These are phyloP conservation scores for Gadus macrocephalus DNA, from an alignment of 2,113 vertebrate species.

Conservation along the genomic window DNA sequence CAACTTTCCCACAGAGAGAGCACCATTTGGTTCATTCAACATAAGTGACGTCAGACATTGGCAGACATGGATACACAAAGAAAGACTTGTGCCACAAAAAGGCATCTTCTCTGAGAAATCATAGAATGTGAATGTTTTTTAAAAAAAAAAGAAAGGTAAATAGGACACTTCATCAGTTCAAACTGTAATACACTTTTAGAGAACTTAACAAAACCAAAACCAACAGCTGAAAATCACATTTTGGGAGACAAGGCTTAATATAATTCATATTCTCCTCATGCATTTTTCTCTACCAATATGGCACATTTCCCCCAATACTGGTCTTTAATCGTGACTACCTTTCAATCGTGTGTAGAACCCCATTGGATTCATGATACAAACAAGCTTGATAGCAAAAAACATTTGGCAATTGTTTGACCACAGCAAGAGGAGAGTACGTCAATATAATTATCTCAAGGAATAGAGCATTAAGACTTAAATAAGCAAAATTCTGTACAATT, in stretches of 20 bases:
- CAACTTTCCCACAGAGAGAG: too few relatives aligned
- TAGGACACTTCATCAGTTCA: neutral
- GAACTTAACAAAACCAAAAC: neutral
- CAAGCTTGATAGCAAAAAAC: slow-evolving; percentile 14
- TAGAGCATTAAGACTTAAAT: slow-evolving; percentile 32
- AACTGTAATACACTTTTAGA: neutral
- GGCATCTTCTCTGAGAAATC: too few relatives aligned
- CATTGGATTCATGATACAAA: slow-evolving; percentile 9
- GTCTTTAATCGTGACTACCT: neutral
- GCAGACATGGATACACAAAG: too few relatives aligned
- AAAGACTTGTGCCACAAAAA: too few relatives aligned
- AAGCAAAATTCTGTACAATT: slow-evolving; percentile 42
- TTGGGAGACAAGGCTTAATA: slow-evolving; percentile 39
- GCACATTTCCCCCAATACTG: slow-evolving; percentile 22
- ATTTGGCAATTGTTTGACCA: slow-evolving; percentile 36
- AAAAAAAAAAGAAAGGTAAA: neutral
- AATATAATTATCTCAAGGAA: neutral
- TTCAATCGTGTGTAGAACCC: slow-evolving; percentile 16
- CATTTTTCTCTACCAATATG: slow-evolving; percentile 35
- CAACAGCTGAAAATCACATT: slow-evolving; percentile 27
- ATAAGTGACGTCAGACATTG: too few relatives aligned
- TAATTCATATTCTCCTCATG: slow-evolving; percentile 39
- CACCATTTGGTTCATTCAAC: too few relatives aligned
- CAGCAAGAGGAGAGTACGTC: slow-evolving; percentile 12
- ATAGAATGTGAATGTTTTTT: neutral